Evolutionary conservation across 2,888 invertebrate genomes (phyloP), one percentile per base, ranked within the genome.

Genomic region (Tribolium freemani): DNA sequence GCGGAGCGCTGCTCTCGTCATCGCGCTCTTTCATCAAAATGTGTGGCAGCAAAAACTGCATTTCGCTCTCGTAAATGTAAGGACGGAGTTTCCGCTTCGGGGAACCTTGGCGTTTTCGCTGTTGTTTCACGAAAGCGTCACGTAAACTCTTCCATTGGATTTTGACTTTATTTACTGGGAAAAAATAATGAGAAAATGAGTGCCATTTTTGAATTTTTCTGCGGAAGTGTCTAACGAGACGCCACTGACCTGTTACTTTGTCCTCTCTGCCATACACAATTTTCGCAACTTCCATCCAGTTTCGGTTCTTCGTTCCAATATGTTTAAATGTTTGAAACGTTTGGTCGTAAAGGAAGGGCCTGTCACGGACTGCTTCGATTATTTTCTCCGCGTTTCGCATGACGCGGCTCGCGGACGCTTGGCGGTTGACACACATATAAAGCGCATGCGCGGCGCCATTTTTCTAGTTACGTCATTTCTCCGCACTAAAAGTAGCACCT

Each of bases 121-220:
- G 56, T 9, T 57, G 48, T 13, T 67, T 67, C 20, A 67, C 67
- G 46, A 57, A 67, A 5, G 57, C 57, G 16, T 67, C 67, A 1
- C 67, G 56, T 1, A 67, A 10, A 13, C 57, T 67, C 16, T 67
- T 67, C 67, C 67, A 67, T 10, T 48, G 67, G 13, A 56, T 46
- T 57, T 48, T 56, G 1, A 67, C 67, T 11, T 9, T 67, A 10
- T 57, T 50, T 13, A 57, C 67, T 67, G 31, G 13, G 56, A 56
- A 20, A 54, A 54, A 53, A 16, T 16, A 16, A 16, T 16, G 16
- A 16, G 2, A 16, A 16, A 16, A 16, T 16, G 16, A 26, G 26
- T 3, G 26, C 26, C 3, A 26, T 26, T 54, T 54, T 50, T 50
- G 5, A 11, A 5, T 5, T 16, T n/a, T n/a, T n/a, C n/a, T n/a